Evolutionary conservation across 2,113 vertebrate genomes (phyloP), one percentile per base, ranked within the genome.

Genomic region (Apodemus sylvaticus): DNA sequence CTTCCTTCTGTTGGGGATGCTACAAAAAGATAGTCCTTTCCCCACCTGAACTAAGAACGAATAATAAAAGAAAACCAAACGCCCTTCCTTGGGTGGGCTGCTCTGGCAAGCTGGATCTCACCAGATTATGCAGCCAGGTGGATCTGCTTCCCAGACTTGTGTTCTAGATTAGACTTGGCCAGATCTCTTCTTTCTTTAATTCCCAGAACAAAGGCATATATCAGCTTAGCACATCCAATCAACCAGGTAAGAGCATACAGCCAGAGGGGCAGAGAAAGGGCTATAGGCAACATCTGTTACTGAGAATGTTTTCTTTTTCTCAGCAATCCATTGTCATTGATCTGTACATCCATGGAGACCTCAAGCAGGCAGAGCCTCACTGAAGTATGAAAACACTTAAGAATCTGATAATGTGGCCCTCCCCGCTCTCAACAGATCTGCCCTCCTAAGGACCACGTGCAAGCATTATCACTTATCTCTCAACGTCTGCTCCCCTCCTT

Each of bases 371-470:
- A 36, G 22, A 89, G 5, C 36, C 7, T 26, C 22, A 29, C 0
- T 3, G 58, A 93, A 42, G 16, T 19, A 10, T 51, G 39, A 51
- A 36, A 86, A 89, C 31, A 79, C 9, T 9, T 45, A 26, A n/a
- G 3, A n/a, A 42, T 2, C 36, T 19, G 3, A 3, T 26, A 5
- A 4, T 55, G 12, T 5, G 45, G 1, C 42, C 19, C 10, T 39
- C 58, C 45, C 16, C 14, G n/a, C n/a, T 88, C 17, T 19, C 19
- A 2, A 42, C 19, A 81, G 82, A 53, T 62, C 39, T 31, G 48
- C 22, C 7, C 39, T 26, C 53, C 55, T n/a, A n/a, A 62, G 20
- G 5, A 5, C 12, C 42, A 17, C 3, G 17, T 58, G 62, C 14
- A 83, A 89, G 39, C 3, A 26, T 4, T 6, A 10, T 31, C 58